These are phyloP conservation scores for Agriopis aurantiaria DNA, from an alignment of 2,888 invertebrate species.

Conservation along the genomic window DNA sequence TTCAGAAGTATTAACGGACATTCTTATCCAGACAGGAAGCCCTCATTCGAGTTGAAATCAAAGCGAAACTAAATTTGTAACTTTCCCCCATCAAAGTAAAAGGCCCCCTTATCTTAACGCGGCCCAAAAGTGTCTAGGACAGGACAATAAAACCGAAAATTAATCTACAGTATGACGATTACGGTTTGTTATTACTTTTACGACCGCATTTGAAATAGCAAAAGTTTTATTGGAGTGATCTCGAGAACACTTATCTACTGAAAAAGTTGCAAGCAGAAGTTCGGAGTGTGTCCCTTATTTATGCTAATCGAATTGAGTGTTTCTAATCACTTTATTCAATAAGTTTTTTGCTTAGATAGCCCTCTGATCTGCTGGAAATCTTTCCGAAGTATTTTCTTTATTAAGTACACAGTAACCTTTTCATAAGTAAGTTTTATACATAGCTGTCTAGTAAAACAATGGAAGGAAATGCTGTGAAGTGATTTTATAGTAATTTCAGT, in stretches of 20 bases:
- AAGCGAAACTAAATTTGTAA: conserved; percentile 33
- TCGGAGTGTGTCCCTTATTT: conserved; percentile 9
- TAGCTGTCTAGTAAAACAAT: background rate
- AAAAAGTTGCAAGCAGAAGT: conserved; percentile 19
- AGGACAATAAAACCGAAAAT: conserved; percentile 42
- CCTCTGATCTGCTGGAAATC: background rate
- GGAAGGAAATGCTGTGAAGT: too few relatives aligned
- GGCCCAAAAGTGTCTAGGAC: conserved; percentile 36
- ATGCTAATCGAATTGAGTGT: conserved; percentile 11
- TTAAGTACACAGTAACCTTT: background rate
- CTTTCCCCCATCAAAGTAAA: conserved; percentile 40
- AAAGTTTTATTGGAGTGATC: conserved; percentile 31
- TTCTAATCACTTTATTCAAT: conserved; percentile 10
- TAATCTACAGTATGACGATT: conserved; percentile 37
- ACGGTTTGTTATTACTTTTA: conserved; percentile 35
- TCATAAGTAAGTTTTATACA: background rate
- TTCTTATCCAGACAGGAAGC: conserved; percentile 7
- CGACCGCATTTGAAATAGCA: conserved; percentile 29
- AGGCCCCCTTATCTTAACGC: conserved; percentile 38
- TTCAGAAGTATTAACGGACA: conserved; percentile 17
- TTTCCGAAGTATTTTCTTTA: background rate
- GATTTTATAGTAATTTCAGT: too few relatives aligned
- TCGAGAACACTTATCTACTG: conserved; percentile 2
- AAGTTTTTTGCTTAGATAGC: background rate
- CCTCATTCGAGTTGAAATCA: conserved; percentile 23